Evolutionary conservation across 1,140 invertebrate genomes (phyloP), one percentile per base, ranked within the genome.

Genomic region (Neoseiulus cucumeris): DNA sequence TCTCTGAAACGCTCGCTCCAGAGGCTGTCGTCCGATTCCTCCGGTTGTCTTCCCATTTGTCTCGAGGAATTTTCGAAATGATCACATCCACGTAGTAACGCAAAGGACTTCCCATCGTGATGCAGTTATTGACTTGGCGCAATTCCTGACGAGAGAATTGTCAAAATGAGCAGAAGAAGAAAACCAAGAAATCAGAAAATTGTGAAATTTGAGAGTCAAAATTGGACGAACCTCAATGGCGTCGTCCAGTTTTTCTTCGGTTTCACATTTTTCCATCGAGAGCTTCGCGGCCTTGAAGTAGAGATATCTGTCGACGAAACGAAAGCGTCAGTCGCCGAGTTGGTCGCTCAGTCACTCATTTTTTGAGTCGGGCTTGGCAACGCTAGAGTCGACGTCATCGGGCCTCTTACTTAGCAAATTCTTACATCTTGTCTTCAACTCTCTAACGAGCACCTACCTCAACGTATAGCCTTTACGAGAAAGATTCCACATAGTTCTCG

Each of bases 261-360:
- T 90, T 76, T 97, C 93, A 72, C 86, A 90, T 74, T 93, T 92
- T 70, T 98, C 94, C n/a, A 86, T 84, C 74, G 86, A 92, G 7
- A 98, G 77, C 78, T 98, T 98, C n/a, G 94, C 89, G 66, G 91
- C 84, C 77, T 91, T 93, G 75, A 98, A 99, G 75, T 98, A 97
- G 9, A 86, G 85, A 70, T 89, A 85, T 68, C 87, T 85, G 29
- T 98, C 77, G 22, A 25, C 25, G 64, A 73, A 78, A 72, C 0
- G 72, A 39, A 6, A 39, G 9, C 9, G 33, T 39, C 4, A 4
- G 33, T 9, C 9, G 33, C 4, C 33, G 4, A 4, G 33, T 39
- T 39, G 4, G 33, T 6, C 9, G 9, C 33, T 39, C 4, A 39
- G n/a, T n/a, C n/a, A n/a, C n/a, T n/a, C n/a, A n/a, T n/a, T n/a